These are phyloP conservation scores for Tragelaphus eurycerus DNA, from an alignment of 2,797 vertebrate genomes.

Conservation along the genomic window DNA sequence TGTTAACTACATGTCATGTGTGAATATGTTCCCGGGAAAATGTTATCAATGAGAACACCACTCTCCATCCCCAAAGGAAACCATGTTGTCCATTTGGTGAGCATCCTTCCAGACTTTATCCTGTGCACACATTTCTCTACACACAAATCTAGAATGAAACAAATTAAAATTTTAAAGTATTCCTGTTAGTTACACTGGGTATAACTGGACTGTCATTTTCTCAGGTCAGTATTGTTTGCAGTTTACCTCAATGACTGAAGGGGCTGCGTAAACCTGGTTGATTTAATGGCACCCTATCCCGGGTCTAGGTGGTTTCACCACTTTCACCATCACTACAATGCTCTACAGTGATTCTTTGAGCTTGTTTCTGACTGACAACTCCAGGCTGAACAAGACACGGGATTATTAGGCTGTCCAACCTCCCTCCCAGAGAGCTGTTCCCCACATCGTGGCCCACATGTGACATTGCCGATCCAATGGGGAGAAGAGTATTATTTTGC, in stretches of 20 bases:
- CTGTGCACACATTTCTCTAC: neutral
- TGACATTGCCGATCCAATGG: neutral
- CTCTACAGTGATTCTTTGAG: neutral
- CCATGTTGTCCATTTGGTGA: neutral
- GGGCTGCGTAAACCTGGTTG: neutral
- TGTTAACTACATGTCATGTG: neutral
- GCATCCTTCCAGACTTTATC: neutral
- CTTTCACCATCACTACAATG: neutral
- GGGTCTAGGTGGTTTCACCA: neutral
- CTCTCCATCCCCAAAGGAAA: neutral
- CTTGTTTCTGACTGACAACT: neutral
- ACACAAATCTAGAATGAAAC: neutral
- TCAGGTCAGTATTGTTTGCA: neutral
- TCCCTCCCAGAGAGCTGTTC: neutral
- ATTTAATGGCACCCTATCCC: neutral
- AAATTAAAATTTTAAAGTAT: neutral
- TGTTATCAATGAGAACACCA: neutral
- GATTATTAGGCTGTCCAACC: neutral
- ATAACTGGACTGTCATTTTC: neutral
- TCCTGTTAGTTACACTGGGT: neutral
- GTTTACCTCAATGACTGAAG: neutral
- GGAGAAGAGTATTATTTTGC: neutral
- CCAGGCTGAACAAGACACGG: neutral
- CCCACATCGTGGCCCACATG: neutral
- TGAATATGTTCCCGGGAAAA: neutral